Conservation (phyloP, 35 echinoderm and acorn worm genomes). For the Apostichopus californicus region DNA sequence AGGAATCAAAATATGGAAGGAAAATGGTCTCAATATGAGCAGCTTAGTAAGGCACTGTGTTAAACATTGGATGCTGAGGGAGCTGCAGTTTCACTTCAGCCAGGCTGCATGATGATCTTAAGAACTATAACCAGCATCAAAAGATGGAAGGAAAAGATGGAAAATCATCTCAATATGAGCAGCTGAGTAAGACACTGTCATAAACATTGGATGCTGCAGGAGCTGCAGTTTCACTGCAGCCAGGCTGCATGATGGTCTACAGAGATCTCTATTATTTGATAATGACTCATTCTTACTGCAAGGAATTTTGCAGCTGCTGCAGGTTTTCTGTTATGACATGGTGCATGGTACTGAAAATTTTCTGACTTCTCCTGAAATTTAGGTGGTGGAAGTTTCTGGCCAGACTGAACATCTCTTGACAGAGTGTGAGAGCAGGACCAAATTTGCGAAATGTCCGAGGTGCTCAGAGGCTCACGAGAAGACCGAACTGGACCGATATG, state of each 20-base stretch:
- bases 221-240: too few relatives aligned
- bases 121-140: too few relatives aligned
- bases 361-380: not conserved
- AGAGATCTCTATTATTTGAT: not conserved
- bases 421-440: slow-evolving; percentile 80
- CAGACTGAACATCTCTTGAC: slow-evolving; percentile 85
- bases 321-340: not conserved
- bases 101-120: too few relatives aligned
- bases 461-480: slow-evolving; percentile 85
- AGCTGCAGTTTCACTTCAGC: too few relatives aligned
- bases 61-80: too few relatives aligned
- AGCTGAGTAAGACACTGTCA: not conserved
- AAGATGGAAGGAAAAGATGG: too few relatives aligned
- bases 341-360: not conserved
- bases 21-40: too few relatives aligned
- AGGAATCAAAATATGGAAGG: too few relatives aligned
- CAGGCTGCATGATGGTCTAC: too few relatives aligned
- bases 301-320: not conserved
- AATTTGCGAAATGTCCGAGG: slow-evolving; percentile 89
- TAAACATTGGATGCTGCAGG: too few relatives aligned
- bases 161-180: not conserved
- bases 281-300: not conserved
- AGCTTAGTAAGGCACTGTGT: too few relatives aligned
- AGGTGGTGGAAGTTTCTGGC: slow-evolving; percentile 90
- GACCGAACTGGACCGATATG: slow-evolving; percentile 73